Conservation (phyloP, 2,888 invertebrate species). For the Periphyllus acericola region DNA sequence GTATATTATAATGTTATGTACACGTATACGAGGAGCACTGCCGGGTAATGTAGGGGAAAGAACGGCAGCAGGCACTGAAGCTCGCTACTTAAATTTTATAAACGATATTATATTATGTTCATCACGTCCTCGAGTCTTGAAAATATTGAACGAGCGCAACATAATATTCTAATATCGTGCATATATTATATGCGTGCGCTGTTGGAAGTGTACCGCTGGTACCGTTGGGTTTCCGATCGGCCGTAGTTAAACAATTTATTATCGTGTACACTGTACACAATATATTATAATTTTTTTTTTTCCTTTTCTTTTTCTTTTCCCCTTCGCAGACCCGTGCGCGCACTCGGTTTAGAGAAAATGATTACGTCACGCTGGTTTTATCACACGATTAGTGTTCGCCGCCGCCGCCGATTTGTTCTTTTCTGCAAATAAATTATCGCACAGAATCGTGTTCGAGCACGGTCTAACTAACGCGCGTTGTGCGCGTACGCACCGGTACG, state of each 20-base stretch:
- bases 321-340: background rate
- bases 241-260: background rate
- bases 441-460: conserved; percentile 40
- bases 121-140: background rate
- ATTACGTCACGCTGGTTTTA: conserved; percentile 46
- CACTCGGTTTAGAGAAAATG: conserved; percentile 21
- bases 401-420: conserved; percentile 36
- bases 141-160: background rate
- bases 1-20: background rate
- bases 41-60: background rate
- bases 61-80: background rate
- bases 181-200: background rate
- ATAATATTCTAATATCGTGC: background rate
- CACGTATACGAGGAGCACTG: background rate
- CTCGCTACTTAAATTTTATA: background rate
- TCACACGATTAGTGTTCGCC: conserved; percentile 37
- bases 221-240: background rate
- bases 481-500: background rate
- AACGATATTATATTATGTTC: background rate
- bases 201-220: background rate
- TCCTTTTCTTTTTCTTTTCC: background rate
- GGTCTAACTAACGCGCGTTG: background rate
- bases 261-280: background rate
- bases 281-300: background rate
- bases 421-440: conserved; percentile 56